phyloP scores from a whole-genome alignment of 2,888 invertebrate species.

The Silvanus unidentatus region DNA sequence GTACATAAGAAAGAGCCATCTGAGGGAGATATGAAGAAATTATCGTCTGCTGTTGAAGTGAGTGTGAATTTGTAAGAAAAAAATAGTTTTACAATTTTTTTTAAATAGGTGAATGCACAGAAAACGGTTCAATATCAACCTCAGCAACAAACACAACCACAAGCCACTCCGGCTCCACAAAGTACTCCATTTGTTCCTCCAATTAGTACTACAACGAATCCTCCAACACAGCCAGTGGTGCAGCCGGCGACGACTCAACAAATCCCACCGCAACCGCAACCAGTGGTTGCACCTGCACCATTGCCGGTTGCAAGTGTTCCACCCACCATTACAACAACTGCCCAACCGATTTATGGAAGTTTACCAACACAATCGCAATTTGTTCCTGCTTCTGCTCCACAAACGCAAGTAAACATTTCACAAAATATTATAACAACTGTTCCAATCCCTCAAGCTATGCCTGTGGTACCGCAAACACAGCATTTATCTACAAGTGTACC shows the following conservation, averaged over 20 bases:
- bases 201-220: slow-evolving; percentile 9
- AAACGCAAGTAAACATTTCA: no score
- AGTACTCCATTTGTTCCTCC: slow-evolving; percentile 7
- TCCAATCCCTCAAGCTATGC: slow-evolving; percentile 10
- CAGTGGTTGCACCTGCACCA: background rate
- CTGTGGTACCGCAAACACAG: slow-evolving; percentile 6
- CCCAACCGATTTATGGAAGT: background rate
- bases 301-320: slow-evolving; percentile 3
- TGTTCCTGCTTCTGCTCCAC: no score
- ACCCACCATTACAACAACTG: slow-evolving; percentile 7
- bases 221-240: slow-evolving; percentile 13
- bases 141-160: slow-evolving; percentile 10
- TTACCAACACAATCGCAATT: no score
- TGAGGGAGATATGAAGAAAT: slow-evolving; percentile 28
- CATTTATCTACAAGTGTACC: slow-evolving; percentile 4
- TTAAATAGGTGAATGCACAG: background rate
- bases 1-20: slow-evolving; percentile 32
- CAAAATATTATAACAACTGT: background rate
- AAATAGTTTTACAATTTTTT: background rate
- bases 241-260: slow-evolving; percentile 11
- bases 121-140: slow-evolving; percentile 1
- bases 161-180: slow-evolving; percentile 7
- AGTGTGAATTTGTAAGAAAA: background rate
- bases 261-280: slow-evolving; percentile 9
- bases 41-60: slow-evolving; percentile 29